Evolutionary conservation across 2,888 invertebrate species (phyloP), one percentile per base, ranked within the genome.

Genomic region (Leucophora obtusa): DNA sequence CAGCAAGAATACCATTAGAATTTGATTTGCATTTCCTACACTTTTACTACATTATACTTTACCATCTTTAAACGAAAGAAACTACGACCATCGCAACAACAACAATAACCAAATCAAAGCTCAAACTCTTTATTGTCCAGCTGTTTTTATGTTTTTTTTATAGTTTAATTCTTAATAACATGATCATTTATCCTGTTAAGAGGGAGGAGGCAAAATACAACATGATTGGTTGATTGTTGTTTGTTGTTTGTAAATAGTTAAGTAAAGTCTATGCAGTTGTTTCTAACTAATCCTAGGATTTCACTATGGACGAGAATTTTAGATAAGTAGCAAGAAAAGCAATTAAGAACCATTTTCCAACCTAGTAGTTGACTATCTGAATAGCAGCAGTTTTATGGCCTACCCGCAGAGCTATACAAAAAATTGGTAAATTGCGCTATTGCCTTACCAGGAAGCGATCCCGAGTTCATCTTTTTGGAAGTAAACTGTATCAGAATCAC

Each of bases 21-120:
- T 87, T 87, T 88, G 87, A 87, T 88, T 88, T 89, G 88, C 86
- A 89, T 88, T 88, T 88, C 88, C 87, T 82, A 71, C 74, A 79
- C 70, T 74, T 66, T 81, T 81, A 18, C 65, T 56, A 38, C n/a
- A n/a, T n/a, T n/a, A n/a, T n/a, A n/a, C n/a, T n/a, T n/a, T 38
- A n/a, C 33, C 15, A 15, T 17, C 33, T 17, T 14, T 51, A 21
- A 14, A 38, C 38, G 50, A 35, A 28, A 59, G 62, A 69, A 72
- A 72, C 51, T 56, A 28, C 59, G 18, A 24, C 5, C 24, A 24
- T 24, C 24, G 5, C 24, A 24, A 24, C 24, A 50, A 62, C 59
- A 47, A 28, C 53, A 24, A 35, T 17, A 56, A 62, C 15, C 28
- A 38, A 68, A 68, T 73, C 53, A 75, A 76, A n/a, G n/a, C n/a